Percentiles rank a stretch among this genome's conserved stretches.
phyloP scores from a whole-genome alignment of 2,113 vertebrate species.

The Arvicanthis niloticus region DNA sequence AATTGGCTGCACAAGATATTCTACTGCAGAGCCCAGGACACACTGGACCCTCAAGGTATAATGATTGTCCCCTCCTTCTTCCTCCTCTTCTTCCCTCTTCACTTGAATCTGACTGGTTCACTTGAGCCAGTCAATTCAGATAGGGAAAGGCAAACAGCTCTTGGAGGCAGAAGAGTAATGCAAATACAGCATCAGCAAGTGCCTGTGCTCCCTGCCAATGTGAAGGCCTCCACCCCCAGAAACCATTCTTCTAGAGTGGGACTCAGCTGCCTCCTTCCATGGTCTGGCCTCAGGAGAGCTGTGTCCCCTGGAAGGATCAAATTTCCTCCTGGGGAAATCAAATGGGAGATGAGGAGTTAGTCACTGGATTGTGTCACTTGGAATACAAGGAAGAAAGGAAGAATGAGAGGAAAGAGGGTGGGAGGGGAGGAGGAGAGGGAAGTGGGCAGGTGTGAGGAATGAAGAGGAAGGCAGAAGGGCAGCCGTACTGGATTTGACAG shows the following conservation, averaged over 20 bases:
- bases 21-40: background rate
- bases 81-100: background rate
- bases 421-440: background rate
- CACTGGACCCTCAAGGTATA: background rate
- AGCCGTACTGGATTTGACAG: background rate
- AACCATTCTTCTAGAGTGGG: background rate
- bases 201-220: background rate
- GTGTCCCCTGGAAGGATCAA: background rate
- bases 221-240: background rate
- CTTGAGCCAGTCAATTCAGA: background rate
- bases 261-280: background rate
- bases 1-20: background rate
- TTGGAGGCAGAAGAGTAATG: background rate
- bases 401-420: background rate
- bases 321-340: slow-evolving; percentile 51
- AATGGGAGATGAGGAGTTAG: slow-evolving; percentile 47
- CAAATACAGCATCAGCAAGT: background rate
- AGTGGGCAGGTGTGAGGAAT: background rate
- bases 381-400: slow-evolving; percentile 34
- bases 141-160: background rate
- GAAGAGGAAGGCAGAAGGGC: background rate
- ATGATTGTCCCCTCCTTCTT: background rate
- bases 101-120: background rate
- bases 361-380: slow-evolving; percentile 37
- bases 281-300: slow-evolving; percentile 4